Percentiles rank a stretch among this genome's conserved stretches.
Evolutionary conservation across 2,888 invertebrate genomes (phyloP).

Genomic region (Furcula furcula): DNA sequence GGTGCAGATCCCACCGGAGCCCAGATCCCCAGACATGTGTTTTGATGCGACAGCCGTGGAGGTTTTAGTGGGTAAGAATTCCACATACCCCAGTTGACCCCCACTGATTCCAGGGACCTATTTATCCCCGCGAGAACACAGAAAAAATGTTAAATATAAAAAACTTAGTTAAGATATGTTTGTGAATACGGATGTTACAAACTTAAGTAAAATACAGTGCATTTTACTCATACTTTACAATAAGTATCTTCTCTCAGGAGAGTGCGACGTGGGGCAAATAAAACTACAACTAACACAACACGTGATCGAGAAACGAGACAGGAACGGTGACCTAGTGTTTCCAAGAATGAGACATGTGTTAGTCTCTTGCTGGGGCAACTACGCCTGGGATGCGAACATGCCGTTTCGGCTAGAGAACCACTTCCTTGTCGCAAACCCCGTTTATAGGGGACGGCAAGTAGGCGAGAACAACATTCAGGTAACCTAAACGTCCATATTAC

Average conservation of each 20-base stretch:
- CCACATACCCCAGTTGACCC: no score
- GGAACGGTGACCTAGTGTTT: constrained; percentile 82
- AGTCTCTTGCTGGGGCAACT: constrained; percentile 88
- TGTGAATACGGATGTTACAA: no score
- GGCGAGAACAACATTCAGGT: constrained; percentile 89
- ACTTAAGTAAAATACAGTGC: no score
- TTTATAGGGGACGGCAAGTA: constrained; percentile 86
- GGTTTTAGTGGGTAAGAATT: no score
- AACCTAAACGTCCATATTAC: constrained; percentile 7
- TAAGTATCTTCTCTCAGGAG: constrained; percentile 53
- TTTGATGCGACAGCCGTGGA: no score
- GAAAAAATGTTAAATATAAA: no score
- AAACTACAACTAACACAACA: constrained; percentile 69
- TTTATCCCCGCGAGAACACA: no score
- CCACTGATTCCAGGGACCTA: no score
- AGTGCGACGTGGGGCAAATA: constrained; percentile 78
- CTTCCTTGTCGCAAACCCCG: constrained; percentile 82
- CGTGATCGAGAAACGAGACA: constrained; percentile 79
- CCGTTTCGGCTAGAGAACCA: constrained; percentile 87
- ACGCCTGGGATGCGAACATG: constrained; percentile 85
- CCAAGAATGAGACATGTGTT: constrained; percentile 85
- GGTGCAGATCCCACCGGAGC: no score
- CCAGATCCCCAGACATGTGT: no score
- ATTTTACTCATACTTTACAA: no score
- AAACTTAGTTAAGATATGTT: no score